These are phyloP conservation scores for Octodon degus DNA, from an alignment of 2,113 vertebrate species.

Conservation along the genomic window DNA sequence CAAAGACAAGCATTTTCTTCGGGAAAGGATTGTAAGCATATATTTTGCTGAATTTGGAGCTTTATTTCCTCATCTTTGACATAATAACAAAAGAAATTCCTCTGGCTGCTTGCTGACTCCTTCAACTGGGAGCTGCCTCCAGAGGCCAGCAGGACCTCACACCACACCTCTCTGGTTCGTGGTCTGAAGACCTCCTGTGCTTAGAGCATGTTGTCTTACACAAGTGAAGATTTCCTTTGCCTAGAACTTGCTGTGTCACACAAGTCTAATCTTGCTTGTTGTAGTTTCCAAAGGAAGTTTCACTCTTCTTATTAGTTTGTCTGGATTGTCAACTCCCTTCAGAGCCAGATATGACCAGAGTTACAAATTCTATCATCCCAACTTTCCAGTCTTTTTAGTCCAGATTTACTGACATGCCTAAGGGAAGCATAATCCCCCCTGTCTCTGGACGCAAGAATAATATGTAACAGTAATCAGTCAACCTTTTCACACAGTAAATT, in stretches of 20 bases:
- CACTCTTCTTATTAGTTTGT: conserved; percentile 10
- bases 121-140: background rate
- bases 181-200: background rate
- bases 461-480: background rate
- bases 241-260: background rate
- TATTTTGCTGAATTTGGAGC: background rate
- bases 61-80: background rate
- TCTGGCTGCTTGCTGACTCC: background rate
- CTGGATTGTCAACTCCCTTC: background rate
- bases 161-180: background rate
- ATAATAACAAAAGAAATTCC: background rate
- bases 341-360: background rate
- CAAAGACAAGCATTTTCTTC: background rate
- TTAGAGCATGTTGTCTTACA: background rate
- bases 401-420: background rate
- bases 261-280: background rate
- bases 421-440: background rate
- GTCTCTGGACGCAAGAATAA: background rate
- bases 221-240: background rate
- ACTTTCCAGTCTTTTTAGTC: conserved; percentile 20
- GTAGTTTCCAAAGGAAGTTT: background rate
- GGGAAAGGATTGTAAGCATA: background rate
- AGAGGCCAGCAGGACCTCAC: background rate
- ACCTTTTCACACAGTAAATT: background rate
- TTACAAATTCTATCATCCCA: background rate